Conservation (phyloP, 1,140 invertebrate genomes). For the Diorhabda sublineata region DNA sequence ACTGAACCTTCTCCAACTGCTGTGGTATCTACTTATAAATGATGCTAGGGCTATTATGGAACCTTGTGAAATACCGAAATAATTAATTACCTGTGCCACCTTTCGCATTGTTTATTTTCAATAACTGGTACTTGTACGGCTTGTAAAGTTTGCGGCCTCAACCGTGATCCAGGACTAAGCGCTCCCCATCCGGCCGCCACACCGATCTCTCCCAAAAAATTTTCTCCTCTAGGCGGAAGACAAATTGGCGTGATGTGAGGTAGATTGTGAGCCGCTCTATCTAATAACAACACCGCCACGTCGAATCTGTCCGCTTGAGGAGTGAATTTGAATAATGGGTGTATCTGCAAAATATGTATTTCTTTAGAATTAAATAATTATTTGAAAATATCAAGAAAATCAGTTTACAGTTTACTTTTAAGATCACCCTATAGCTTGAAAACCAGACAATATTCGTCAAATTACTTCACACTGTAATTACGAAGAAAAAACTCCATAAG, state of each 20-base stretch:
- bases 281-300: constrained; percentile 83
- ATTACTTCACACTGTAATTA: too few relatives aligned
- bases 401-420: too few relatives aligned
- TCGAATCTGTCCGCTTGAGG: constrained; percentile 87
- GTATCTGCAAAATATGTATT: constrained; percentile 58
- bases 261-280: constrained; percentile 83
- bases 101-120: constrained; percentile 76
- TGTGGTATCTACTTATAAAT: too few relatives aligned
- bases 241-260: constrained; percentile 92
- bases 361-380: too few relatives aligned
- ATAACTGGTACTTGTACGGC: constrained; percentile 90
- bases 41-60: too few relatives aligned
- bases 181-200: constrained; percentile 94
- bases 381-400: too few relatives aligned
- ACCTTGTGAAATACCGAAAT: neutral
- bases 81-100: constrained; percentile 37
- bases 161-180: constrained; percentile 76
- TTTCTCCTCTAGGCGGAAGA: constrained; percentile 83
- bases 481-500: too few relatives aligned
- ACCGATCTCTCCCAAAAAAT: constrained; percentile 84
- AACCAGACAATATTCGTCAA: too few relatives aligned
- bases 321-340: constrained; percentile 93
- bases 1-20: too few relatives aligned
- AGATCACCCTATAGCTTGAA: too few relatives aligned
- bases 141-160: constrained; percentile 86